These are phyloP conservation scores for Toxotes jaculatrix DNA, from an alignment of 2,113 vertebrate genomes.

Conservation along the genomic window DNA sequence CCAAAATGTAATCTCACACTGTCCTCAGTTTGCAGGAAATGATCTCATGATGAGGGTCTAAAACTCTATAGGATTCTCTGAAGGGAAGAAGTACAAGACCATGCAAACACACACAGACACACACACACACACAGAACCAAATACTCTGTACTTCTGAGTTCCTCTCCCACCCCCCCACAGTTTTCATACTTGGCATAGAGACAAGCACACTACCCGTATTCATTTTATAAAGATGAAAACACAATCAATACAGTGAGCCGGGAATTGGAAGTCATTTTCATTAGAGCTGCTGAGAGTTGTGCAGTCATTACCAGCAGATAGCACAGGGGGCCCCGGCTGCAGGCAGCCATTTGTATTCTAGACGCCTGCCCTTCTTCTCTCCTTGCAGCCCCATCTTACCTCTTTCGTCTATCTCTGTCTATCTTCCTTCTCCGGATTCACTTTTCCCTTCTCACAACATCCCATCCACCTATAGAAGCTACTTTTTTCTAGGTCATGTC, in stretches of 20 bases:
- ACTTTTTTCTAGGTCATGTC: slow-evolving; percentile 59
- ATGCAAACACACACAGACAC: neutral
- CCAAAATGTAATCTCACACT: neutral
- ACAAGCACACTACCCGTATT: slow-evolving; percentile 72
- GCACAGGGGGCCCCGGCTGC: slow-evolving; percentile 65
- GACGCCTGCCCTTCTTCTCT: slow-evolving; percentile 75
- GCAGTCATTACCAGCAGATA: slow-evolving; percentile 83
- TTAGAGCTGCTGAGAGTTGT: slow-evolving; percentile 80
- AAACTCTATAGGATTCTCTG: slow-evolving; percentile 38
- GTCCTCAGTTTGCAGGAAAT: neutral
- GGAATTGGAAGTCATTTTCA: slow-evolving; percentile 87
- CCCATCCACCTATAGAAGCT: slow-evolving; percentile 51
- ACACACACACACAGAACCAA: slow-evolving; percentile 12
- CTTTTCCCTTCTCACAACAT: slow-evolving; percentile 34
- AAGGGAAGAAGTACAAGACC: slow-evolving; percentile 37
- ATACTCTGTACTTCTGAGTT: slow-evolving; percentile 9
- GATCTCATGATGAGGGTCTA: slow-evolving; percentile 11
- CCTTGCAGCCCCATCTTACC: slow-evolving; percentile 69
- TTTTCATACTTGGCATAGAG: slow-evolving; percentile 70
- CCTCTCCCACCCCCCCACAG: slow-evolving; percentile 15
- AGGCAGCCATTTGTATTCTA: slow-evolving; percentile 83
- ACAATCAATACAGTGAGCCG: slow-evolving; percentile 84
- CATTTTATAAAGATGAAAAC: slow-evolving; percentile 86
- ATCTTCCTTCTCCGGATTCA: slow-evolving; percentile 40
- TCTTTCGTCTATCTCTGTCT: slow-evolving; percentile 59